A percentile compares a stretch with the other conserved stretches of the same genome.
Evolutionary conservation across 2,888 invertebrate genomes (phyloP).

Genomic region (Spatulosminthurus flaviceps): DNA sequence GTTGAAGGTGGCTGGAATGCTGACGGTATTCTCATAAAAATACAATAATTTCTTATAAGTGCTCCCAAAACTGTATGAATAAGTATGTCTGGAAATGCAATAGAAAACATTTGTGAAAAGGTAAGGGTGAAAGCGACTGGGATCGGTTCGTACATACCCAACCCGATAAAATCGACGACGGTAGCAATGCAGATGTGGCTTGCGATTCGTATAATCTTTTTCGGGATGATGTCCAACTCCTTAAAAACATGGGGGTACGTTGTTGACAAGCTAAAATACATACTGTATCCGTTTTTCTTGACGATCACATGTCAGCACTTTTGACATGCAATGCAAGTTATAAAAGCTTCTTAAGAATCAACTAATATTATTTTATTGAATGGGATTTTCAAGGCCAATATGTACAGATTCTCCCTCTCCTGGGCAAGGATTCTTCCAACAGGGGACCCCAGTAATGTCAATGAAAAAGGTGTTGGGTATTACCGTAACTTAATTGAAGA

Average conservation of each 20-base stretch:
- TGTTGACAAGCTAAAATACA: too few relatives aligned
- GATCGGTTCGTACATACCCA: conserved; percentile 66
- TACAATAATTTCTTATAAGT: not conserved
- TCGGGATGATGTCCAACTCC: conserved; percentile 66
- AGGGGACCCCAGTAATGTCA: conserved; percentile 60
- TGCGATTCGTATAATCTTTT: conserved; percentile 67
- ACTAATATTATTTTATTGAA: too few relatives aligned
- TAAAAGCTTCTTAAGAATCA: too few relatives aligned
- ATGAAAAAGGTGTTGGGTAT: conserved; percentile 52
- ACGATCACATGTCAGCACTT: too few relatives aligned
- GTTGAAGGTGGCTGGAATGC: conserved; percentile 42
- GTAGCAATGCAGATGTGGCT: conserved; percentile 66
- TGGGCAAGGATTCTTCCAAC: conserved; percentile 68
- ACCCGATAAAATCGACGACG: conserved; percentile 54
- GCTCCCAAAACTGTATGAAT: too few relatives aligned
- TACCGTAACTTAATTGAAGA: conserved; percentile 55
- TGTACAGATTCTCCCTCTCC: conserved; percentile 66
- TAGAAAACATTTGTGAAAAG: conserved; percentile 65
- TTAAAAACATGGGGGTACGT: conserved; percentile 62
- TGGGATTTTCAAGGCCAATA: conserved; percentile 51
- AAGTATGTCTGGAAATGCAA: not conserved
- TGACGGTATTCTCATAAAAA: conserved; percentile 33
- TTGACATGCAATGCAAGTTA: too few relatives aligned
- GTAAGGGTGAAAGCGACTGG: conserved; percentile 73
- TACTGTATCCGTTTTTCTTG: too few relatives aligned